phyloP scores from a whole-genome alignment of 2,113 vertebrate species.

The Alaudala cheleensis region DNA sequence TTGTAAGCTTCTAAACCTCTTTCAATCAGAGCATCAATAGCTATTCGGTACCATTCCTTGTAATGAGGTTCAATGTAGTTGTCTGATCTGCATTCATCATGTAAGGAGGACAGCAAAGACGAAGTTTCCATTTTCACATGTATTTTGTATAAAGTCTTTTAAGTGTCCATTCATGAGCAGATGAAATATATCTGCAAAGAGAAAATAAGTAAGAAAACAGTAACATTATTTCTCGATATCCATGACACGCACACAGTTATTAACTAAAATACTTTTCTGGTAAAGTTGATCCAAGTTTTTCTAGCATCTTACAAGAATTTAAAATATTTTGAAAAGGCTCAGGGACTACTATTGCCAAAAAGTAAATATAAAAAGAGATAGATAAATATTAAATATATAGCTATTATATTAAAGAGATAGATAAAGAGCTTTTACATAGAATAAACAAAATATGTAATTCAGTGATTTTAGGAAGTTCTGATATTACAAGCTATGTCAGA shows the following conservation, averaged over 20 bases:
- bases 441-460: not conserved
- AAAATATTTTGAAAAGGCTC: not conserved
- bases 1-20: conserved; percentile 82
- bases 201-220: not conserved
- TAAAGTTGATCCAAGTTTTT: not conserved
- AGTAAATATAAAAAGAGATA: not conserved
- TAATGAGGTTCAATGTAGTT: conserved; percentile 92
- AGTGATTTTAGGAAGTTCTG: not conserved
- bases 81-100: conserved; percentile 84
- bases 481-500: not conserved
- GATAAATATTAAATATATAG: not conserved
- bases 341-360: not conserved
- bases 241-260: rapidly evolving
- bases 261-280: not conserved
- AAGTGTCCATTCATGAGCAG: conserved; percentile 58
- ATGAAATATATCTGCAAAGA: conserved; percentile 41
- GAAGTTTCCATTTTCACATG: conserved; percentile 82
- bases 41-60: conserved; percentile 91
- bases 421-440: not conserved
- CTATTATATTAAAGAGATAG: not conserved
- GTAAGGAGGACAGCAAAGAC: conserved; percentile 87
- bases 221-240: not conserved
- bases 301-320: not conserved
- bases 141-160: conserved; percentile 28
- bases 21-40: conserved; percentile 86